Percentiles rank a stretch among this genome's conserved stretches.
Conservation (phyloP, 2,113 vertebrate genomes). For the Papio anubis region DNA sequence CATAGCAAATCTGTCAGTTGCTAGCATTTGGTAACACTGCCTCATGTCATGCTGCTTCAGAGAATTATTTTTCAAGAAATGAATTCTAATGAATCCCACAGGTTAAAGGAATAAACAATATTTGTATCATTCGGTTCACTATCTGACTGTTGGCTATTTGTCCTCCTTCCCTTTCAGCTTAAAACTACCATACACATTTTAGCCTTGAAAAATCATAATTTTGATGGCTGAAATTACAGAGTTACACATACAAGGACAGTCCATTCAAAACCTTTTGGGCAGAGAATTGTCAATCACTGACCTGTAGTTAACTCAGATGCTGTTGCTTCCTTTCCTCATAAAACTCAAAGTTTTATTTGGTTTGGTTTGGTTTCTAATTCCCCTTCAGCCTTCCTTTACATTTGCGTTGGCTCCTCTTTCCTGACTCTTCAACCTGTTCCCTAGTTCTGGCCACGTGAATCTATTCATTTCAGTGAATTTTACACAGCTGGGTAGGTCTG, state of each 20-base stretch:
- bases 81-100: neutral
- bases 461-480: constrained; percentile 30
- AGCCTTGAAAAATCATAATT: neutral
- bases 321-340: neutral
- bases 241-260: neutral
- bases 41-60: neutral
- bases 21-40: neutral
- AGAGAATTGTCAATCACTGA: neutral
- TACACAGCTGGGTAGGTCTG: constrained; percentile 58
- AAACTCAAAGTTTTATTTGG: neutral
- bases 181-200: neutral
- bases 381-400: neutral
- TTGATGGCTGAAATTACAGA: neutral
- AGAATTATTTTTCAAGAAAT: constrained; percentile 34
- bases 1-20: neutral
- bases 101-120: neutral
- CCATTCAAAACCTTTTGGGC: neutral
- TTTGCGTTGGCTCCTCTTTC: constrained; percentile 36
- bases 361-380: neutral
- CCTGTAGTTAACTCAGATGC: neutral
- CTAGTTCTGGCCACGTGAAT: neutral
- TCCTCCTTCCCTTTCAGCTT: neutral
- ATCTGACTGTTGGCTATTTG: neutral
- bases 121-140: neutral
- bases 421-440: neutral